Conservation (phyloP, 2,888 invertebrate genomes). For the Reticulitermes lucifugus region DNA sequence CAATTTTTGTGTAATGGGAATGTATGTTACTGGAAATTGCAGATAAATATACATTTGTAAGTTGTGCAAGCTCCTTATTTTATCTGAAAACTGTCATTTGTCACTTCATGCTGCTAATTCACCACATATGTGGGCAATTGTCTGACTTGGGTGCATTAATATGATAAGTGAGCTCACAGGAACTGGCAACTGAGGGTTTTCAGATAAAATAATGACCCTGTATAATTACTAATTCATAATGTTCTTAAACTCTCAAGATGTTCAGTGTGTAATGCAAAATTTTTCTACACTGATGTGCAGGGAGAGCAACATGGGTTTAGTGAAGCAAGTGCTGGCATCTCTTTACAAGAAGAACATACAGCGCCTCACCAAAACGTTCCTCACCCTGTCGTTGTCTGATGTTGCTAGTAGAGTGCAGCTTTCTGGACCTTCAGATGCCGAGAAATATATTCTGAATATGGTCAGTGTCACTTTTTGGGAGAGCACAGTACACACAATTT, state of each 20-base stretch:
- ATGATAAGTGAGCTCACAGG: too few species aligned
- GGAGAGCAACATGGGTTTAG: constrained; percentile 70
- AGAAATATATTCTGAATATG: constrained; percentile 95
- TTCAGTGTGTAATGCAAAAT: not conserved
- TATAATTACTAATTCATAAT: not conserved
- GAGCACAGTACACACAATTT: too few species aligned
- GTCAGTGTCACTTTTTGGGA: constrained; percentile 65
- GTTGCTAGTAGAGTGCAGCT: constrained; percentile 92
- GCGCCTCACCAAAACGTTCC: constrained; percentile 93
- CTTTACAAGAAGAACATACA: constrained; percentile 97
- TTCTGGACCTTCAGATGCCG: constrained; percentile 87
- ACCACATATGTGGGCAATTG: too few species aligned
- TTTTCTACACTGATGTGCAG: constrained; percentile 55
- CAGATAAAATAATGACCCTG: too few species aligned
- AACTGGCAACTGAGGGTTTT: too few species aligned
- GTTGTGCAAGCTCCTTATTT: too few species aligned
- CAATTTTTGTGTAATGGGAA: too few species aligned
- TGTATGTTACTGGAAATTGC: too few species aligned
- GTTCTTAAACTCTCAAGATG: not conserved
- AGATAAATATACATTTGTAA: too few species aligned
- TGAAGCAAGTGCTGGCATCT: constrained; percentile 83
- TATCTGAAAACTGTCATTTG: too few species aligned
- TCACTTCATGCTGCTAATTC: too few species aligned
- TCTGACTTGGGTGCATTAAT: too few species aligned
- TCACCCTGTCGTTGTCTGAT: constrained; percentile 89